Base-by-base conservation (phyloP, 2,888 invertebrate species). In the Graphium colonna region DNA sequence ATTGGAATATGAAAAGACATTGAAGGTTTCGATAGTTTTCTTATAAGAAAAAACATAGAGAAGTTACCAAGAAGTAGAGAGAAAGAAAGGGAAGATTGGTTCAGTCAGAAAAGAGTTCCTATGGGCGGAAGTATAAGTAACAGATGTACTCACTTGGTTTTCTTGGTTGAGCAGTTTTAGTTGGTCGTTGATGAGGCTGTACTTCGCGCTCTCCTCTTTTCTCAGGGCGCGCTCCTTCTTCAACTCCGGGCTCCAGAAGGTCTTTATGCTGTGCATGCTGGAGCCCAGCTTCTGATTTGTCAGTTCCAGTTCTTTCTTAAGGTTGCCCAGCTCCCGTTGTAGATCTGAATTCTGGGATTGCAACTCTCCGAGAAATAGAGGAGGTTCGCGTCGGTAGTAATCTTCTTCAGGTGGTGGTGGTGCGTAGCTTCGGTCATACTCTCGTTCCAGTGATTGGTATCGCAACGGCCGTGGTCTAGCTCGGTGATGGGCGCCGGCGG, bases 211-310 rank as follows among this genome's bases (percentile, higher is more conserved):
- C 88, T 99, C 99, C 85, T 99, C 99, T 80, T 99, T 99, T 66
- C 99, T 92, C 69, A 98, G 82, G 48, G 98, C 97, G 62, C 99
- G 91, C 89, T 99, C 99, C 88, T 98, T 98, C 91, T 99, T 99
- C 82, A 99, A 91, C 90, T 99, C 99, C 15, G 99, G 99, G 79
- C 98, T 98, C 99, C 99, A 99, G 90, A 99, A 99, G 52, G 98
- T 99, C 91, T 99, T 99, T 86, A 99, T 99, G 89, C 98, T 98
- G 90, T 99, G 98, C 98, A 99, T 99, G 73, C 97, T 97, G 77
- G 98, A 98, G 81, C 97, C 97, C 70, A 99, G 92, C 89, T 99
- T 99, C 90, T 98, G 98, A 85, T 98, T 98, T 64, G 98, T 97
- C 77, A 97, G 91, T 91, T 98, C 98, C 74, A 98, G 92, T 79